phyloP scores from a whole-genome alignment of 2,797 vertebrate genomes.

The Ctenopoma multispine region DNA sequence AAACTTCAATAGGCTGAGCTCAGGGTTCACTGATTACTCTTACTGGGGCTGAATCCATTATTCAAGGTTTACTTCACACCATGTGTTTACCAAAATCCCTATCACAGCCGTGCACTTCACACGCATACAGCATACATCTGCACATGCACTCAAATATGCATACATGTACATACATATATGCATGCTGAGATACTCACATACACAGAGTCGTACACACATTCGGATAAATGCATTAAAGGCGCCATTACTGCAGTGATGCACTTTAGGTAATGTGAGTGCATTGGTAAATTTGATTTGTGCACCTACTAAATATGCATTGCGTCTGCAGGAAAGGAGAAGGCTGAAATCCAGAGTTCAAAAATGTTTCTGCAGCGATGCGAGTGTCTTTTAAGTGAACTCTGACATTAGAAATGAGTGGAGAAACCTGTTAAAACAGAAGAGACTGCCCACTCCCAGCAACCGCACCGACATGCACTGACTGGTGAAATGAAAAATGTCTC shows the following conservation, averaged over 20 bases:
- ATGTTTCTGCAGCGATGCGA: slow-evolving; percentile 39
- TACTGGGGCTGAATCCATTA: slow-evolving; percentile 75
- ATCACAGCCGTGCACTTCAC: slow-evolving; percentile 46
- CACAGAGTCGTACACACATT: slow-evolving; percentile 7
- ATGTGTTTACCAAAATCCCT: slow-evolving; percentile 66
- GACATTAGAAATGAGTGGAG: slow-evolving; percentile 41
- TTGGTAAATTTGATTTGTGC: slow-evolving; percentile 53
- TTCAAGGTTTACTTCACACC: slow-evolving; percentile 68
- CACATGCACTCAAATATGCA: slow-evolving; percentile 5
- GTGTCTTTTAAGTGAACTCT: slow-evolving; percentile 56
- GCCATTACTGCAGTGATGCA: slow-evolving; percentile 36
- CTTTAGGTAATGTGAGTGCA: slow-evolving; percentile 37
- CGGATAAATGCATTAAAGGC: slow-evolving; percentile 43
- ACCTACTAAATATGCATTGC: slow-evolving; percentile 60
- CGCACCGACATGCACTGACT: slow-evolving; percentile 4
- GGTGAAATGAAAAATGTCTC: slow-evolving; percentile 41
- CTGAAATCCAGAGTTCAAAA: slow-evolving; percentile 39
- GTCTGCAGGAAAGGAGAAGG: slow-evolving; percentile 8
- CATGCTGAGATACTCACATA: too few species aligned
- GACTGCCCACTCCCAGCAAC: slow-evolving; percentile 30
- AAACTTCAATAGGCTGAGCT: slow-evolving; percentile 81
- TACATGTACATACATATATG: neutral
- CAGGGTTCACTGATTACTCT: slow-evolving; percentile 82
- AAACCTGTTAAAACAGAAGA: slow-evolving; percentile 23
- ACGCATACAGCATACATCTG: slow-evolving; percentile 18